Conservation (phyloP, 2,888 invertebrate genomes). For the Standfussiana lucernea region DNA sequence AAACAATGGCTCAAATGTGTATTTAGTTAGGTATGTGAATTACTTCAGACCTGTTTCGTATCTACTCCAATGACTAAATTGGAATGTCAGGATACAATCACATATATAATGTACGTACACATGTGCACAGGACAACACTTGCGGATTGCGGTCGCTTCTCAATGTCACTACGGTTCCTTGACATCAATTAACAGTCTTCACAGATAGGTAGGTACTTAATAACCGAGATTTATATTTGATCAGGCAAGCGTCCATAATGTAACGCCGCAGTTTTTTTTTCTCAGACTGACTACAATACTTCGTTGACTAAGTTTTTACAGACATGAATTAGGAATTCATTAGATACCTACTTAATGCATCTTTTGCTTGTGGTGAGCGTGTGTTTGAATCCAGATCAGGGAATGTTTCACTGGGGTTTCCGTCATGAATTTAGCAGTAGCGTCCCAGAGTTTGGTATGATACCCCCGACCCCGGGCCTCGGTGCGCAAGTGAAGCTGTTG, state of each 20-base stretch:
- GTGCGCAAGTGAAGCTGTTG: neutral
- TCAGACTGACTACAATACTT: neutral
- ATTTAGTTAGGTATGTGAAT: too few relatives aligned
- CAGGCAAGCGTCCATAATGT: slow-evolving; percentile 10
- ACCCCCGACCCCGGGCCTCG: neutral
- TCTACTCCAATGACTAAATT: neutral
- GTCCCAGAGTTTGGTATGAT: neutral
- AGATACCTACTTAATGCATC: neutral
- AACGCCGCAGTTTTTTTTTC: neutral
- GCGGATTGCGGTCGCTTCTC: slow-evolving; percentile 32
- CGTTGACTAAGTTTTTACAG: neutral
- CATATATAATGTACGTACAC: neutral
- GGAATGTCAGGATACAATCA: neutral
- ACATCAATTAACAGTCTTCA: neutral
- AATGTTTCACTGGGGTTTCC: neutral
- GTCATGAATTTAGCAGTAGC: neutral
- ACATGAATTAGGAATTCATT: neutral
- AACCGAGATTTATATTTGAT: neutral
- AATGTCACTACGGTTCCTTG: slow-evolving; percentile 12
- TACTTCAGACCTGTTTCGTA: neutral
- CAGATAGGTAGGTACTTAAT: neutral
- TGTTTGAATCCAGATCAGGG: neutral
- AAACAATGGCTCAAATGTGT: too few relatives aligned
- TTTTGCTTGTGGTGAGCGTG: neutral
- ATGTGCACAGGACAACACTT: slow-evolving; percentile 7